Base-by-base conservation (phyloP, 2,888 invertebrate genomes). In the Drosophila paramelanica region DNA sequence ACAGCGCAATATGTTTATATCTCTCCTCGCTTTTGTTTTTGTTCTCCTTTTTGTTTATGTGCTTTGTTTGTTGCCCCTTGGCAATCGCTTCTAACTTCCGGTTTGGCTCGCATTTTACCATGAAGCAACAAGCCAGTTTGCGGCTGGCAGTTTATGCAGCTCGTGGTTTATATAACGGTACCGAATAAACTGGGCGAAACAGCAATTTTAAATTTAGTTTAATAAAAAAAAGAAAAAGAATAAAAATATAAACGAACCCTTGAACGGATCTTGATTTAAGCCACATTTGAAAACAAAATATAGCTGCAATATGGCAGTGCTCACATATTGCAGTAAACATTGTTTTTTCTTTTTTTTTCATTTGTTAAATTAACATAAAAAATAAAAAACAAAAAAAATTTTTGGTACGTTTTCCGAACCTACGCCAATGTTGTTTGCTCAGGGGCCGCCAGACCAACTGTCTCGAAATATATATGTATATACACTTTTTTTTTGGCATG, bases 341-440 rank as follows among this genome's bases (percentile, higher is more conserved):
- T 45, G 33, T 52, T 69, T 68, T 76, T 65, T 81, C 8, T 0
- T 43, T 66, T 51, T 45, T 77, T 66, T 81, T 1, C 8, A 36
- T 64, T 51, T 45, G 25, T 58, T 64, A 88, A 84, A 83, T 83
- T 73, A 81, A 73, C 81, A 74, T 82, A 68, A 70, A 77, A 58
- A 69, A 57, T 46, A 68, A 11, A 39, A 17, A 17, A 17, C 17
- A 70, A 27, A 46, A 57, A 62, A 59, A 14, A 43, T 50, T 55
- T 17, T 17, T 17, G 17, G 17, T 17, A 17, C 1, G 17, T 17
- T 17, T 38, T 47, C 66, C 61, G 79, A 88, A 82, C 87, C 89
- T 87, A 85, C 85, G 71, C 74, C 85, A 89, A 82, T 71, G 42
- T 67, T 77, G 56, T 67, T 65, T 64, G 68, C 67, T 65, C 55